A percentile compares a stretch with the other conserved stretches of the same genome.
Evolutionary conservation across 1,140 invertebrate genomes (phyloP).

Genomic region (Solenopsis invicta): DNA sequence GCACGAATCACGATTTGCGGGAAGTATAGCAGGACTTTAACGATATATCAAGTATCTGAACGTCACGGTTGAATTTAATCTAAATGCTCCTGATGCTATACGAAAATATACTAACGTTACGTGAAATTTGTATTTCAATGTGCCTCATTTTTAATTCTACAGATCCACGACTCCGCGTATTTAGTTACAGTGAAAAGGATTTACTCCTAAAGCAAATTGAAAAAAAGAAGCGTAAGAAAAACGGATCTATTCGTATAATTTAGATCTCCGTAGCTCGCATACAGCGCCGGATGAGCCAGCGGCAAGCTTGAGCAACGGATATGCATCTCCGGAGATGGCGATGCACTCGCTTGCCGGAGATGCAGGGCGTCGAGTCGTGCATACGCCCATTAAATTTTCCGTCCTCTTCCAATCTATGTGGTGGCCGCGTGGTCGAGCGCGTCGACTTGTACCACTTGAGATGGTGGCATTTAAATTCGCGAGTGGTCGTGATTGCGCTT

Average conservation of each 20-base stretch:
- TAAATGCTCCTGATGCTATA: neutral
- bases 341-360: conserved; percentile 14
- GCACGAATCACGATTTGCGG: conserved; percentile 33
- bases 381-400: conserved; percentile 34
- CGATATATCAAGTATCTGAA: conserved; percentile 12
- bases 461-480: conserved; percentile 76
- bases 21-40: conserved; percentile 3
- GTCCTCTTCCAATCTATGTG: neutral
- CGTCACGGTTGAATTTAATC: conserved; percentile 19
- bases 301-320: neutral
- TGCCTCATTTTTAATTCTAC: neutral
- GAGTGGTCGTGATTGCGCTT: conserved; percentile 66
- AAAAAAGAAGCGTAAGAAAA: neutral
- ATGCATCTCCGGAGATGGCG: conserved; percentile 49
- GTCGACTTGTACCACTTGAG: conserved; percentile 3
- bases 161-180: neutral
- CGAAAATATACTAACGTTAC: neutral
- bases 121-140: neutral
- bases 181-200: neutral
- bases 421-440: neutral
- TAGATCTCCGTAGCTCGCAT: neutral
- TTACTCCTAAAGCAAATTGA: neutral
- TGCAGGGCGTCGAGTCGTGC: conserved; percentile 4
- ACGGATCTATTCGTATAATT: conserved; percentile 6
- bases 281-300: neutral